These are phyloP conservation scores for Chamaea fasciata DNA, from an alignment of 2,113 vertebrate genomes.

Conservation along the genomic window DNA sequence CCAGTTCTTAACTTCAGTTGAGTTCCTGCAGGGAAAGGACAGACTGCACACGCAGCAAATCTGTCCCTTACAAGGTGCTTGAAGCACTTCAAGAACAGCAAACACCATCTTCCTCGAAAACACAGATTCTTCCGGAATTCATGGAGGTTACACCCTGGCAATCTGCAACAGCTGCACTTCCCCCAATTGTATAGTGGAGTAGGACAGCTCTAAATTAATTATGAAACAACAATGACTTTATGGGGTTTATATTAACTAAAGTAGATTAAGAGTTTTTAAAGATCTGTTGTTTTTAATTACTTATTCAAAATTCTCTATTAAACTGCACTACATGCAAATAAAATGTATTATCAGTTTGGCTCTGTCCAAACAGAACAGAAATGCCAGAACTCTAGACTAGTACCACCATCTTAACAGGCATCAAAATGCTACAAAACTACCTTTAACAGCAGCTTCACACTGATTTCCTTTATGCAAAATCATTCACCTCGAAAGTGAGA, in stretches of 20 bases:
- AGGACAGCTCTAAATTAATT: not conserved
- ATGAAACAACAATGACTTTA: not conserved
- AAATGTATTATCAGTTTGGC: not conserved
- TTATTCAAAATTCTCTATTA: not conserved
- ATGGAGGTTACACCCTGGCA: not conserved
- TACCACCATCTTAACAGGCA: not conserved
- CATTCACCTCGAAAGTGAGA: not conserved
- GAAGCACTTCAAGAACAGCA: not conserved
- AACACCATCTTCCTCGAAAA: constrained; percentile 6
- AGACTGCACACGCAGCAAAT: not conserved
- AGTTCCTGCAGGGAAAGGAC: not conserved
- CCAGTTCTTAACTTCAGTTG: not conserved
- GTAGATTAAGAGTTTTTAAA: not conserved
- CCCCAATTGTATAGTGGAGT: not conserved
- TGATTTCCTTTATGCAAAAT: not conserved
- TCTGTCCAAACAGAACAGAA: not conserved
- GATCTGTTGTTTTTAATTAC: not conserved
- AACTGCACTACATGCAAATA: not conserved
- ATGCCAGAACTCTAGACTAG: not conserved
- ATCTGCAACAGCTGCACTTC: not conserved
- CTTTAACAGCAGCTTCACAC: not conserved
- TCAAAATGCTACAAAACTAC: not conserved
- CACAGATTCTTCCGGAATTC: not conserved
- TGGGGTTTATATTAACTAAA: not conserved
- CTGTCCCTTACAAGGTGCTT: not conserved